Base-by-base conservation (phyloP, 2,888 invertebrate species). In the Ornithoptera alexandrae region DNA sequence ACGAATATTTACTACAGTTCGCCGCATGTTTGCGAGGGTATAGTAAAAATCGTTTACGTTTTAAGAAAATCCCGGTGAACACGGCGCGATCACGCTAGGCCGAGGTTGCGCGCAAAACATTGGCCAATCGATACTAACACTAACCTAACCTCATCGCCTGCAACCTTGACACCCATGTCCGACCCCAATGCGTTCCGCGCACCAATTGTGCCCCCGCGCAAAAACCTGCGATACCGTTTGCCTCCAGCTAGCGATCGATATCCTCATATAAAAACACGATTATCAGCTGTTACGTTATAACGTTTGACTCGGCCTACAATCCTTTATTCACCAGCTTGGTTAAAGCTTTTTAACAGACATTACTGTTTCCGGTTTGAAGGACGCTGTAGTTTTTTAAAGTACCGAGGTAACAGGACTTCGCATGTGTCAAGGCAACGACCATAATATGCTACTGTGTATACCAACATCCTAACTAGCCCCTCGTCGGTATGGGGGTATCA, bases 141-240 rank as follows among this genome's bases (percentile, higher is more conserved):
- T 69, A 60, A 36, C 2, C 36, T 8, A 8, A 64, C 59, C 69
- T 65, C 61, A 46, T 39, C 56, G 22, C 10, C 20, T 17, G 17
- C 46, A 65, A 61, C 69, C 69, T 65, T 65, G 69, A 69, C 68
- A 68, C 56, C 36, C 53, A 65, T 53, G 18, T 22, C 65, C 56
- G 68, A 63, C 63, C 59, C 63, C 58, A 36, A 64, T 63, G 59
- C 42, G 50, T 30, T 36, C 22, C 46, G 50, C n/a, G 62, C 50
- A 67, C 42, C 67, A 57, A 67, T 57, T 53, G 36, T 58, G 57
- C 57, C 62, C 56, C 50, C 30, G 62, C 57, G 67, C 67, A 68
- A 68, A 68, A 68, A 61, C 17, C 53, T 22, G 39, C 53, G 17
- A 57, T 58, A 57, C n/a, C 57, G 57, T 39, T 1, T 20, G 61